Evolutionary conservation across 2,888 invertebrate species (phyloP).

Genomic region (Tholera decimalis): DNA sequence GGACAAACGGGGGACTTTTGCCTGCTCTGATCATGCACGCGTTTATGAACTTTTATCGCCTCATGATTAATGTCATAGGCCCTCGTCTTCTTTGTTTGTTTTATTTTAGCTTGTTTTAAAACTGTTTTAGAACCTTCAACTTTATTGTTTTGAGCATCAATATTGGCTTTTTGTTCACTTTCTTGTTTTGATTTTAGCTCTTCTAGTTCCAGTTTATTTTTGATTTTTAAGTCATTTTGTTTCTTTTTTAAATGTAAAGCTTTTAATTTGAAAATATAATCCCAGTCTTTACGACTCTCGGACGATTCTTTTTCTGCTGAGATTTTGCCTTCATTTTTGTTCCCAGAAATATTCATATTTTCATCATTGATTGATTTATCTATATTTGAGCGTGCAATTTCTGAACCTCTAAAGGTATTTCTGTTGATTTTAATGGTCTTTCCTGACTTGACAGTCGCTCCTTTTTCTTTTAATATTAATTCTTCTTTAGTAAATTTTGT

Average conservation of each 20-base stretch:
- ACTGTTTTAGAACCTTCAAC: conserved; percentile 64
- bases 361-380: not conserved
- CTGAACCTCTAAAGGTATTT: not conserved
- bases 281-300: not conserved
- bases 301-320: not conserved
- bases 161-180: not conserved
- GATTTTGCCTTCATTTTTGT: not conserved
- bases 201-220: not conserved
- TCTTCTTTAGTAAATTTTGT: not conserved
- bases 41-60: conserved; percentile 8
- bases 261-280: conserved; percentile 14
- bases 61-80: not conserved
- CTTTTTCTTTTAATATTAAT: too few species aligned
- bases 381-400: not conserved
- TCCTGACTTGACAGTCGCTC: not conserved
- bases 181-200: not conserved
- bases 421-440: not conserved
- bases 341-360: not conserved
- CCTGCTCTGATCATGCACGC: conserved; percentile 6
- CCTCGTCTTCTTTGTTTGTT: conserved; percentile 52
- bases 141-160: too few species aligned
- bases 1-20: conserved; percentile 2
- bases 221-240: not conserved
- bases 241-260: conserved; percentile 1
- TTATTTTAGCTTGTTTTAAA: conserved; percentile 69